Evolutionary conservation across 2,888 invertebrate genomes (phyloP).

Genomic region (Hipparchia semele): DNA sequence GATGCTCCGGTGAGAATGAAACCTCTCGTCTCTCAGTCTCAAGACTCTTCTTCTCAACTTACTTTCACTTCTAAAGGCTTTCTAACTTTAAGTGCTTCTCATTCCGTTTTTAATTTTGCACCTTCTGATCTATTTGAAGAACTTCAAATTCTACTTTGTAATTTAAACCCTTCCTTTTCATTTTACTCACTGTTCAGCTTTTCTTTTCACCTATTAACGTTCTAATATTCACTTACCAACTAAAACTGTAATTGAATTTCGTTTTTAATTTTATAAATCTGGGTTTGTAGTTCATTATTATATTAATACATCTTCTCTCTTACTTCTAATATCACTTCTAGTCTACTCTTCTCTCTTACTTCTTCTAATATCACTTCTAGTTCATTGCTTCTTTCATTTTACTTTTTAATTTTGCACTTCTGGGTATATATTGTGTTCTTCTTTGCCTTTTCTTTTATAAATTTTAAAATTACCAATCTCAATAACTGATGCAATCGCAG

Average conservation of each 20-base stretch:
- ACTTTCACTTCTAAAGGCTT: background rate
- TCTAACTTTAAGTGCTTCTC: background rate
- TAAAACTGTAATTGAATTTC: too few relatives aligned
- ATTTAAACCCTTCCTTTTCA: background rate
- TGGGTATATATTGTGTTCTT: too few relatives aligned
- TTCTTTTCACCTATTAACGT: background rate
- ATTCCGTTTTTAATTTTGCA: background rate
- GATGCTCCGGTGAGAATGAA: constrained; percentile 87
- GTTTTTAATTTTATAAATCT: too few relatives aligned
- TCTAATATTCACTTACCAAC: background rate
- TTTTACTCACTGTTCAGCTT: background rate
- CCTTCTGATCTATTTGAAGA: background rate
- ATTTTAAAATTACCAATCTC: too few relatives aligned
- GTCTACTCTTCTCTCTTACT: too few relatives aligned
- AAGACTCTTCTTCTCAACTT: constrained; percentile 3
- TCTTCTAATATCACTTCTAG: too few relatives aligned
- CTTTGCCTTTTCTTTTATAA: too few relatives aligned
- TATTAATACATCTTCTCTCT: too few relatives aligned
- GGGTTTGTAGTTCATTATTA: too few relatives aligned
- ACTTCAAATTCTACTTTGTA: background rate
- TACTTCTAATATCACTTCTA: too few relatives aligned
- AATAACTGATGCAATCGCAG: background rate
- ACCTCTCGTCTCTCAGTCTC: background rate
- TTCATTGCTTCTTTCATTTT: too few relatives aligned
- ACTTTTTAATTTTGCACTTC: too few relatives aligned